A percentile compares a stretch with the other conserved stretches of the same genome.
These are phyloP conservation scores for Glareola pratincola DNA, from an alignment of 2,113 vertebrate genomes.

Conservation along the genomic window DNA sequence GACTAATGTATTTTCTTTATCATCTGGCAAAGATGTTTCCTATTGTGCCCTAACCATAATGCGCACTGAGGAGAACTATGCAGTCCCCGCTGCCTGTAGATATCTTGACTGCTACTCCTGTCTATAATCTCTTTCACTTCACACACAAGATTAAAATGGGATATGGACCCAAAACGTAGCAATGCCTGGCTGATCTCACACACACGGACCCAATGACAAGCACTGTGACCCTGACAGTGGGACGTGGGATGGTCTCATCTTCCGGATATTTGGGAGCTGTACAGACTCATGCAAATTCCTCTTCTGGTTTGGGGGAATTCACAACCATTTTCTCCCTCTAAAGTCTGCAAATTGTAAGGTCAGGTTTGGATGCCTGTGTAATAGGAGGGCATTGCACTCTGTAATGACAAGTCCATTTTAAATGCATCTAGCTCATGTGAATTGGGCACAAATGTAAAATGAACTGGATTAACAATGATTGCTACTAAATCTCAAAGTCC, in stretches of 20 bases:
- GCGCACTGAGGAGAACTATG: not conserved
- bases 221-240: rapidly evolving
- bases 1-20: slow-evolving; percentile 17
- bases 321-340: not conserved
- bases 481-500: not conserved
- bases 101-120: not conserved
- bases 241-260: not conserved
- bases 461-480: not conserved
- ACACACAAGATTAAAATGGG: not conserved
- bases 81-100: not conserved
- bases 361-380: not conserved
- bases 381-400: not conserved
- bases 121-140: not conserved
- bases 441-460: not conserved
- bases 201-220: not conserved
- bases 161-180: not conserved
- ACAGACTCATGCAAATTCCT: not conserved
- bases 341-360: not conserved
- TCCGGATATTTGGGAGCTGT: not conserved
- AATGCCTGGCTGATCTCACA: not conserved
- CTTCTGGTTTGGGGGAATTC: not conserved
- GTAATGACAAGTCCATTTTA: not conserved
- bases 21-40: slow-evolving; percentile 36
- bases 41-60: not conserved
- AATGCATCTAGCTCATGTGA: not conserved